These are phyloP conservation scores for Climacteris rufus DNA, from an alignment of 2,113 vertebrate species.

Conservation along the genomic window DNA sequence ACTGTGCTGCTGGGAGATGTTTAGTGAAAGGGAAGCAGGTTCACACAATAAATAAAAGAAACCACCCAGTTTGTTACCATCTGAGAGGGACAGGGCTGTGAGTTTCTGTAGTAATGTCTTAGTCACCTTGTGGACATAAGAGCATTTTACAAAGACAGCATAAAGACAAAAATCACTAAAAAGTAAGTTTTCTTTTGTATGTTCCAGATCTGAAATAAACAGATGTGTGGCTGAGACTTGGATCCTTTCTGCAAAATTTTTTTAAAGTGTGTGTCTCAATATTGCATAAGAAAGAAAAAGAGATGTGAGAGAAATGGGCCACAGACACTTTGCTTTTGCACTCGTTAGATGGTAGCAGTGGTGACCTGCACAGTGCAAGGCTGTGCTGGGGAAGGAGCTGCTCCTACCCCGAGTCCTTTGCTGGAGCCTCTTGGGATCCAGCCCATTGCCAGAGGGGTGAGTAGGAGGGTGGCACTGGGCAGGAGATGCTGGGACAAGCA, in stretches of 20 bases:
- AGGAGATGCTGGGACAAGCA: not conserved
- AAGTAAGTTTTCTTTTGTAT: not conserved
- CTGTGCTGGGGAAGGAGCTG: not conserved
- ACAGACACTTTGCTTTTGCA: not conserved
- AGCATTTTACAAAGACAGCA: not conserved
- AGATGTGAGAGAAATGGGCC: not conserved
- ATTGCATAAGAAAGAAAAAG: not conserved
- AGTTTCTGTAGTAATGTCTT: not conserved
- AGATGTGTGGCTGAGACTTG: not conserved
- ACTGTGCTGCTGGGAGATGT: not conserved
- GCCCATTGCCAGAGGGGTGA: not conserved
- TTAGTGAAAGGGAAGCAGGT: not conserved
- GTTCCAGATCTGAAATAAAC: not conserved
- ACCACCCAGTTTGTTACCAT: not conserved
- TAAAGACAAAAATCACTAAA: not conserved
- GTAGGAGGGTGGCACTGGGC: not conserved
- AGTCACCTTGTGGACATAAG: not conserved
- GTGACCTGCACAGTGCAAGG: accelerated
- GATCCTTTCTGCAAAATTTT: not conserved
- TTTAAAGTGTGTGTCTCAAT: not conserved
- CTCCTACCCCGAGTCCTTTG: not conserved
- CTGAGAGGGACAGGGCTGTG: not conserved
- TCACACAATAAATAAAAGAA: not conserved
- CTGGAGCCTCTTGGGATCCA: not conserved
- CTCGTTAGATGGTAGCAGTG: accelerated